Percentiles rank a stretch among this genome's conserved stretches.
Conservation (phyloP, 2,888 invertebrate genomes). For the Xylota sylvarum region DNA sequence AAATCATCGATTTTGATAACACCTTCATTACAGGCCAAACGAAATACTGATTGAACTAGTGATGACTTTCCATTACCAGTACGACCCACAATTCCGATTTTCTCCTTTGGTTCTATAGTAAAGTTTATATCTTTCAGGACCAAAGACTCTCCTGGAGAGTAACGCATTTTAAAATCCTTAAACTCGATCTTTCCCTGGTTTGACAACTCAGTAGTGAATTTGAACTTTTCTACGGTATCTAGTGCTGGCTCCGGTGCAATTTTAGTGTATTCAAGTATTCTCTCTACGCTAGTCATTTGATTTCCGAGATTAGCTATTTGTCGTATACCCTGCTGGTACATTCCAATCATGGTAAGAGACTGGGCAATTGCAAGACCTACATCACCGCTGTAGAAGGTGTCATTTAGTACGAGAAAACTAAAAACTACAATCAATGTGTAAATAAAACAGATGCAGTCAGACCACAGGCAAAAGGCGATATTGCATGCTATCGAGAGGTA, state of each 20-base stretch:
- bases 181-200: slow-evolving; percentile 88
- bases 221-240: slow-evolving; percentile 84
- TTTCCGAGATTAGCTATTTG: slow-evolving; percentile 94
- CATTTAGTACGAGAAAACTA: slow-evolving; percentile 90
- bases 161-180: slow-evolving; percentile 88
- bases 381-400: slow-evolving; percentile 86
- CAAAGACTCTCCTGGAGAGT: slow-evolving; percentile 88
- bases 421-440: slow-evolving; percentile 94
- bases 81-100: slow-evolving; percentile 94
- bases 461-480: slow-evolving; percentile 96
- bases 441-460: slow-evolving; percentile 94
- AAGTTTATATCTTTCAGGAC: slow-evolving; percentile 91
- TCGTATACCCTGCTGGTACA: slow-evolving; percentile 93
- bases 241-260: slow-evolving; percentile 88
- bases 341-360: slow-evolving; percentile 89
- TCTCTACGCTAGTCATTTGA: slow-evolving; percentile 93
- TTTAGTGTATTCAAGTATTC: slow-evolving; percentile 92
- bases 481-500: slow-evolving; percentile 93
- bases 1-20: slow-evolving; percentile 91
- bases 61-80: slow-evolving; percentile 96
- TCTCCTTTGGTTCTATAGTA: slow-evolving; percentile 85
- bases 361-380: slow-evolving; percentile 91
- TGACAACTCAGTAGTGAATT: slow-evolving; percentile 88
- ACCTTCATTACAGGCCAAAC: slow-evolving; percentile 92
- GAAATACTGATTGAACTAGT: slow-evolving; percentile 92